A percentile compares a stretch with the other conserved stretches of the same genome.
These are phyloP conservation scores for Perca fluviatilis DNA, from an alignment of 2,113 vertebrate species.

Conservation along the genomic window DNA sequence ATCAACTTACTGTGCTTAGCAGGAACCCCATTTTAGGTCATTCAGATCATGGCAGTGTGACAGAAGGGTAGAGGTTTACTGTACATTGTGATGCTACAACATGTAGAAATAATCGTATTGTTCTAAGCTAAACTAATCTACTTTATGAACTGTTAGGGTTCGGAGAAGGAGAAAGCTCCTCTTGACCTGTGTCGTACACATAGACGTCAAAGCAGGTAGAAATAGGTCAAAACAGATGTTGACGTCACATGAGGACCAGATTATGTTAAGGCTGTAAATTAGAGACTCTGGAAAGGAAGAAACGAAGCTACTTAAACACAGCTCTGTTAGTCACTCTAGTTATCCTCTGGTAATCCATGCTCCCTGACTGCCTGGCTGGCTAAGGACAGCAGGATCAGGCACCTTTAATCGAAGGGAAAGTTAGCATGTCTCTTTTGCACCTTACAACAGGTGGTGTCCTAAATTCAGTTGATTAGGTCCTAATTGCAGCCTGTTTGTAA, in stretches of 20 bases:
- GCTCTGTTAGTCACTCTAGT: slow-evolving; percentile 30
- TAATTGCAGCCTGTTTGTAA: slow-evolving; percentile 40
- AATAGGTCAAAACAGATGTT: neutral
- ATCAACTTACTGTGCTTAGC: slow-evolving; percentile 37
- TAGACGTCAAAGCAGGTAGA: neutral
- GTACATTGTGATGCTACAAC: neutral
- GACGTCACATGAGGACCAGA: neutral
- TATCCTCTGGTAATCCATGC: slow-evolving; percentile 43
- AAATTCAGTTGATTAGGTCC: slow-evolving; percentile 43
- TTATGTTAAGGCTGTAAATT: neutral
- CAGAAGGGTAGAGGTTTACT: slow-evolving; percentile 28
- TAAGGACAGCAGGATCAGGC: slow-evolving; percentile 46
- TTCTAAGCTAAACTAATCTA: slow-evolving; percentile 9
- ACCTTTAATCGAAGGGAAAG: slow-evolving; percentile 31
- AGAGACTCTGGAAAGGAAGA: neutral
- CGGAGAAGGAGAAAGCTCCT: neutral
- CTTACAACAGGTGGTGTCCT: slow-evolving; percentile 41
- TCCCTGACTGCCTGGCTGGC: neutral
- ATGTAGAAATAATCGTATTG: neutral
- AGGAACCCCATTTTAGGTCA: slow-evolving; percentile 31
- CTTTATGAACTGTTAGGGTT: neutral
- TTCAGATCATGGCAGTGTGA: slow-evolving; percentile 1
- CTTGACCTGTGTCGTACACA: neutral
- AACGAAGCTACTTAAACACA: slow-evolving; percentile 36
- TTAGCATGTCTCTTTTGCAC: slow-evolving; percentile 7